Percentiles rank a stretch among this genome's conserved stretches.
These are phyloP conservation scores for Parnassius smintheus DNA, from an alignment of 2,888 invertebrate species.

Conservation along the genomic window DNA sequence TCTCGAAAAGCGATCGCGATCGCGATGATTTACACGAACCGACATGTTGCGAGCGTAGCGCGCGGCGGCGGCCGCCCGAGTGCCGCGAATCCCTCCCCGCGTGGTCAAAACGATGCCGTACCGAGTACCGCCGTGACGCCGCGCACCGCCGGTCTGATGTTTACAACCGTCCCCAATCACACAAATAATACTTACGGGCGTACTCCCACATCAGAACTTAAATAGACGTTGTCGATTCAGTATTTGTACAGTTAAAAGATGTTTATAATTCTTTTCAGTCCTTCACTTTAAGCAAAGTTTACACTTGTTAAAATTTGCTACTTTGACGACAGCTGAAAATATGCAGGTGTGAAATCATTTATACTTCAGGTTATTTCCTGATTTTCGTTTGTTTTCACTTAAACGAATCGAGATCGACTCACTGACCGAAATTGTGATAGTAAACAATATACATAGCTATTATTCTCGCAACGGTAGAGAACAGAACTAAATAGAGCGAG, in stretches of 20 bases:
- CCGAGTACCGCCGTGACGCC: conserved; percentile 44
- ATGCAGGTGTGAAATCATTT: not conserved
- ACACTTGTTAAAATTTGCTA: conserved; percentile 17
- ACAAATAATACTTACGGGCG: conserved; percentile 60
- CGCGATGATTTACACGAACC: conserved; percentile 73
- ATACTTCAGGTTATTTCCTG: conserved; percentile 7
- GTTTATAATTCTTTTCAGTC: conserved; percentile 44
- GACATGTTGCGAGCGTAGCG: conserved; percentile 77
- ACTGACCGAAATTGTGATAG: conserved; percentile 2
- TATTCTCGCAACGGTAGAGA: conserved; percentile 29
- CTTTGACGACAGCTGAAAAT: not conserved
- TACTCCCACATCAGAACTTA: conserved; percentile 56
- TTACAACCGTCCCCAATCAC: conserved; percentile 63
- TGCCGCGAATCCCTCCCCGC: conserved; percentile 52
- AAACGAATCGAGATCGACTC: not conserved
- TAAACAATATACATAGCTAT: not conserved
- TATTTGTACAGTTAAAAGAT: conserved; percentile 64
- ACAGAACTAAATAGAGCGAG: conserved; percentile 68
- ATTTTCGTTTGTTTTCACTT: not conserved
- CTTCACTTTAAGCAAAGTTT: conserved; percentile 46
- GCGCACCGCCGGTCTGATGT: conserved; percentile 59
- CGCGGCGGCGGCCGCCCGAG: conserved; percentile 76
- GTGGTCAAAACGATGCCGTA: conserved; percentile 32
- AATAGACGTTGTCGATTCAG: conserved; percentile 48
- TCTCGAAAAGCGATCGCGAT: conserved; percentile 74